Base-by-base conservation (phyloP, 2,888 invertebrate genomes). In the Standfussiana lucernea region DNA sequence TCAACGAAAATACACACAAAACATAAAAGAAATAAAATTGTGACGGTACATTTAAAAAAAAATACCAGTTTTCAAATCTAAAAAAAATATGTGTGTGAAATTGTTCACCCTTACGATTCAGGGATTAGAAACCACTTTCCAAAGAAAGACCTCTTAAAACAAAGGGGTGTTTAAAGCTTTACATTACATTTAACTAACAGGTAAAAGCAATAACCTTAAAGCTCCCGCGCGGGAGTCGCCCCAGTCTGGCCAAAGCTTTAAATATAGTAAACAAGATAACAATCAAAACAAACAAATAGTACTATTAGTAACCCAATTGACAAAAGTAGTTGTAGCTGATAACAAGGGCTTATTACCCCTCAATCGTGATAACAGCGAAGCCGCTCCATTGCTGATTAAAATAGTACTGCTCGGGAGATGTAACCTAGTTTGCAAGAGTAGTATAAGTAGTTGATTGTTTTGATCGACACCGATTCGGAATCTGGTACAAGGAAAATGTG, bases 221-320 rank as follows among this genome's bases (percentile, higher is more conserved):
- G 21, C 61, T 24, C 8, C 15, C 28, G 15, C 2, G 1, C 18
- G 10, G 21, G 10, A 61, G 21, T 35, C 32, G 21, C 32, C 10
- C 21, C 59, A 61, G 64, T 64, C n/a, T 15, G 7, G 1, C 18
- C 40, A 64, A 64, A 64, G 11, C 64, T 64, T n/a, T 28, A 53
- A n/a, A 28, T n/a, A 67, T 80, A 87, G 79, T 87, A 84, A 87
- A 87, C 75, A 80, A 66, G 78, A 78, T 82, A 74, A 86, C 50
- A 75, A 77, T 71, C 75, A 85, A 73, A 85, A 85, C 47, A 83
- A 77, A 74, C 77, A 74, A 61, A 62, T 85, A 84, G 84, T 78
- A 85, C 82, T 67, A 66, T 32, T 42, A 40, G 70, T 82, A 82
- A 84, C 85, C 75, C 50, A 85, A 75, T 84, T 84, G 35, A 75